These are phyloP conservation scores for Silurus asotus DNA, from an alignment of 2,113 vertebrate genomes.

Conservation along the genomic window DNA sequence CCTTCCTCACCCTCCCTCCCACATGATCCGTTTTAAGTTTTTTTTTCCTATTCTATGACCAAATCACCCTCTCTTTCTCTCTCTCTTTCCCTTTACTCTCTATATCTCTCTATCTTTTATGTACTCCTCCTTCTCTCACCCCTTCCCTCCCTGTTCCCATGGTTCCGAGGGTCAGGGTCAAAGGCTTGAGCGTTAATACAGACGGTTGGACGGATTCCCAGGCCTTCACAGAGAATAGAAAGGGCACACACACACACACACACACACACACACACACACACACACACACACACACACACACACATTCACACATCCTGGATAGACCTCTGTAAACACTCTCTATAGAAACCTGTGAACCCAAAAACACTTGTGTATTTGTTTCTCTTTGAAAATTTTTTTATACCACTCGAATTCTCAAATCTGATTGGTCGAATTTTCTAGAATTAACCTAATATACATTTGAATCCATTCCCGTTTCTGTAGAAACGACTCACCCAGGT, in stretches of 20 bases:
- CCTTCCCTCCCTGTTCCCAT: constrained; percentile 48
- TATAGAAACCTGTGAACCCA: not conserved
- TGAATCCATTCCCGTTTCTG: too few relatives aligned
- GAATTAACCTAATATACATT: too few relatives aligned
- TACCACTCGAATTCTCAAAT: too few relatives aligned
- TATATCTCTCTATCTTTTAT: not conserved
- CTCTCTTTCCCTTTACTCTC: constrained; percentile 16
- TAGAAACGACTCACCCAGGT: too few relatives aligned
- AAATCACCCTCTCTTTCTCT: constrained; percentile 13
- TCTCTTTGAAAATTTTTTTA: too few relatives aligned
- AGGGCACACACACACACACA: constrained; percentile 30
- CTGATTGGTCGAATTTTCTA: too few relatives aligned
- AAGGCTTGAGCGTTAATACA: constrained; percentile 53
- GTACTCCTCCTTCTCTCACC: not conserved
- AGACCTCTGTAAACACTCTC: not conserved
- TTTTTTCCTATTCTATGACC: constrained; percentile 18
- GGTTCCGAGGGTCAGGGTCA: constrained; percentile 48
- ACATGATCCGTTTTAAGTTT: constrained; percentile 4
- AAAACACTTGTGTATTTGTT: not conserved
- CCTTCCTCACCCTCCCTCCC: constrained; percentile 21
- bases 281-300: constrained; percentile 22
- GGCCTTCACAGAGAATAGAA: constrained; percentile 50
- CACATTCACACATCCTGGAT: not conserved
- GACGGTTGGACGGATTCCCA: constrained; percentile 60
- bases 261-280: constrained; percentile 22